These are phyloP conservation scores for Mylabris sibirica DNA, from an alignment of 2,888 invertebrate genomes.

Conservation along the genomic window DNA sequence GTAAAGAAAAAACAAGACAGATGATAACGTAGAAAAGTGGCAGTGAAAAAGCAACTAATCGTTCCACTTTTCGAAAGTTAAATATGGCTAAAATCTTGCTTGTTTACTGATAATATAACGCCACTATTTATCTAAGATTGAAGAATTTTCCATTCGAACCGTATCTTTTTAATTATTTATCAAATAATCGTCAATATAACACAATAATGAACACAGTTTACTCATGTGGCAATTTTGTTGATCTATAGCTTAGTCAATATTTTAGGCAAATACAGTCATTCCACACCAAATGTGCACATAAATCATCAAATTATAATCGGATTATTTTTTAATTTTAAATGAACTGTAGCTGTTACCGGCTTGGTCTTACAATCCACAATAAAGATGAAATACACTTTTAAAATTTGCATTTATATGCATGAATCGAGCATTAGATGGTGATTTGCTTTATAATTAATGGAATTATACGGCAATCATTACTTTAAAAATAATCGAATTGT, in stretches of 20 bases:
- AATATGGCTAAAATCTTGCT: background rate
- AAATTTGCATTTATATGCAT: no score
- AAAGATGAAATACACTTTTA: no score
- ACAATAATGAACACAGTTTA: background rate
- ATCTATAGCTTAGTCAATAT: background rate
- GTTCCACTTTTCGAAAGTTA: background rate
- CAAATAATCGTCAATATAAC: background rate
- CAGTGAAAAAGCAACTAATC: background rate
- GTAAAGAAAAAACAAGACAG: background rate
- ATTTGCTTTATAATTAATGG: no score
- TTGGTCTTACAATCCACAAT: no score
- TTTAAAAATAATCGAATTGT: no score
- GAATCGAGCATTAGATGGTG: no score
- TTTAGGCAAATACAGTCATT: background rate
- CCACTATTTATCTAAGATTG: background rate
- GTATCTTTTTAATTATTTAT: background rate
- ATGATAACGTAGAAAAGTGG: background rate
- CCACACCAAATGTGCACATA: no score
- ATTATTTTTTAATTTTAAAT: no score
- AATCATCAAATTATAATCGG: no score
- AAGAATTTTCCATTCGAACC: background rate
- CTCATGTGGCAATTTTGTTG: background rate
- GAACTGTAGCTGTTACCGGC: no score
- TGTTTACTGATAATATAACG: background rate
- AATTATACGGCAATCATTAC: no score